A percentile compares a stretch with the other conserved stretches of the same genome.
phyloP scores from a whole-genome alignment of 1,140 invertebrate genomes.

The Maconellicoccus hirsutus region DNA sequence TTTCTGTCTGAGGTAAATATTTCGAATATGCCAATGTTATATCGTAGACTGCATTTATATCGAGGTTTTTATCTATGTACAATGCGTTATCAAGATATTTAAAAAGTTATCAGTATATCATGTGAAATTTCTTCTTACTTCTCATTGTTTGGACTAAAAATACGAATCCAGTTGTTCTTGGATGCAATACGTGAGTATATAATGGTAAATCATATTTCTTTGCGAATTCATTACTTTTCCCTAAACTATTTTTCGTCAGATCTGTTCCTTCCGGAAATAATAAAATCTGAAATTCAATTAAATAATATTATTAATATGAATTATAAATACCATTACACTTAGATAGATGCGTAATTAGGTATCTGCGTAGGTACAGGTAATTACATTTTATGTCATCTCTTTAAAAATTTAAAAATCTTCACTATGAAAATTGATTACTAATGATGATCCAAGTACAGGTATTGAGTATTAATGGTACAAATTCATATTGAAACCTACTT shows the following conservation, averaged over 20 bases:
- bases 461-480: no score
- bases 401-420: no score
- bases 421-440: no score
- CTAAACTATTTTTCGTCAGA: constrained; percentile 55
- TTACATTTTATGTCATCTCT: no score
- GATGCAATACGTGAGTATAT: constrained; percentile 68
- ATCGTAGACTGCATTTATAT: constrained; percentile 56
- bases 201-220: constrained; percentile 48
- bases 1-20: constrained; percentile 52
- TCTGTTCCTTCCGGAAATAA: constrained; percentile 86
- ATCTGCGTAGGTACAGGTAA: no score
- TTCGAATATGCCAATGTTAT: constrained; percentile 63
- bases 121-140: no score
- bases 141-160: constrained; percentile 55
- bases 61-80: constrained; percentile 45
- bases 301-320: no score
- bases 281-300: constrained; percentile 42
- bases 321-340: no score
- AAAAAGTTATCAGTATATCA: no score
- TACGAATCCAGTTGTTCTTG: constrained; percentile 71
- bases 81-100: no score
- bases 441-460: no score
- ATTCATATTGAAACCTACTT: constrained; percentile 33
- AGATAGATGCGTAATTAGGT: no score
- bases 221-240: constrained; percentile 61